These are phyloP conservation scores for Drosophila pseudoananassae DNA, from an alignment of 1,140 invertebrate species.

Conservation along the genomic window DNA sequence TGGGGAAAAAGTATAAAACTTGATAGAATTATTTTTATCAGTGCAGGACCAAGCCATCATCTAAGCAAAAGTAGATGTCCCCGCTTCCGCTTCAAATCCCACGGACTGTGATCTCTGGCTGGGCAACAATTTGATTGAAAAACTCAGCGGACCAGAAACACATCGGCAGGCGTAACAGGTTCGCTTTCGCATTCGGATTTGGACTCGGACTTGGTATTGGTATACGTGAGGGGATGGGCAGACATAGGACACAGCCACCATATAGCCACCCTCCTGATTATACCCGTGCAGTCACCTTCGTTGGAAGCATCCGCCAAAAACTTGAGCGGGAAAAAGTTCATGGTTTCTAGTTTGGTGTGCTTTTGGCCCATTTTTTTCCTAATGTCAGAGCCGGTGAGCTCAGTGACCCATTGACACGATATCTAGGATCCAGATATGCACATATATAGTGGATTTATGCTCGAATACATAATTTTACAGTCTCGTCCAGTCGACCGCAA, in stretches of 20 bases:
- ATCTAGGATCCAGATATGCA: constrained; percentile 16
- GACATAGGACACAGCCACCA: not conserved
- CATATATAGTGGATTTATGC: constrained; percentile 44
- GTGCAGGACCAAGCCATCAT: constrained; percentile 11
- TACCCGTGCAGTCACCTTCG: not conserved
- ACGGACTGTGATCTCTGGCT: constrained; percentile 61
- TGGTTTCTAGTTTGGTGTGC: not conserved
- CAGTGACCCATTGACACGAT: constrained; percentile 51
- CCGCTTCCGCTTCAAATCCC: constrained; percentile 32
- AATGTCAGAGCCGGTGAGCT: constrained; percentile 19
- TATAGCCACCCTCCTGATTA: constrained; percentile 10
- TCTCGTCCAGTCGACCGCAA: constrained; percentile 46
- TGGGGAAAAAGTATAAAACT: too few relatives aligned
- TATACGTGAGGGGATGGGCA: constrained; percentile 6
- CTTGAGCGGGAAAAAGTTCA: constrained; percentile 17
- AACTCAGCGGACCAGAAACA: constrained; percentile 64
- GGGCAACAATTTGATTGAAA: constrained; percentile 78
- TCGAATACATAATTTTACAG: not conserved
- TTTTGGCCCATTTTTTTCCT: not conserved
- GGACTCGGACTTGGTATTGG: not conserved
- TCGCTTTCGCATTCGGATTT: constrained; percentile 16
- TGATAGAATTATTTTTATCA: not conserved
- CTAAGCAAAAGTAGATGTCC: constrained; percentile 20
- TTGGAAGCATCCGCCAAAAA: constrained; percentile 4
- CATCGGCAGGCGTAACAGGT: constrained; percentile 60